Conservation (phyloP, 2,888 invertebrate species). For the Phlogophora meticulosa region DNA sequence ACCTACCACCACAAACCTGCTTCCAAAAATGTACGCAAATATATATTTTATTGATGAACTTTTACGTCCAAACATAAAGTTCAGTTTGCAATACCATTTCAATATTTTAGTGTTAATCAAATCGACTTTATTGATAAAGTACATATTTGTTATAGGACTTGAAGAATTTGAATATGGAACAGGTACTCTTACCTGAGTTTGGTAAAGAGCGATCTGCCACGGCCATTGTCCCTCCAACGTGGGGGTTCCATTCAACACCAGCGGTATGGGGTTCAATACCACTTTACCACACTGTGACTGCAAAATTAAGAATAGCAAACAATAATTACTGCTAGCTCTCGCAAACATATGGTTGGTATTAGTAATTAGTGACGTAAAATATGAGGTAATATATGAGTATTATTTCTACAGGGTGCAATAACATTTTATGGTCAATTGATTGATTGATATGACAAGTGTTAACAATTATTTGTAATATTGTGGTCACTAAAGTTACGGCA, state of each 20-base stretch:
- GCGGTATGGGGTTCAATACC: conserved; percentile 87
- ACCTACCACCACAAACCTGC: too few species aligned
- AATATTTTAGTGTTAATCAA: too few species aligned
- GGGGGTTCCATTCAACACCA: conserved; percentile 91
- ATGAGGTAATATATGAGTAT: background rate
- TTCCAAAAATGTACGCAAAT: too few species aligned
- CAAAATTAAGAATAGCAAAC: conserved; percentile 49
- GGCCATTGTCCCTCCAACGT: conserved; percentile 93
- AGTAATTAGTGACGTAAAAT: conserved; percentile 14
- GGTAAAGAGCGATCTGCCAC: conserved; percentile 93
- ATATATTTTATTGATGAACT: too few species aligned
- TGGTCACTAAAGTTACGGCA: conserved; percentile 18
- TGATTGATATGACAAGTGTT: too few species aligned
- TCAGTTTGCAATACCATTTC: too few species aligned
- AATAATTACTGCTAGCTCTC: background rate
- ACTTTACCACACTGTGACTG: conserved; percentile 88
- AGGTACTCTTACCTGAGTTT: conserved; percentile 86
- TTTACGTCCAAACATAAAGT: too few species aligned
- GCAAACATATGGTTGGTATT: conserved; percentile 21
- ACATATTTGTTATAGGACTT: too few species aligned
- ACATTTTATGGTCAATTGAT: conserved; percentile 48
- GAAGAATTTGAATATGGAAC: too few species aligned
- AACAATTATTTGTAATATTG: background rate
- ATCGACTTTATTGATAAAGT: too few species aligned
- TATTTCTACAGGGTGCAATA: conserved; percentile 34